Conservation (phyloP, 2,888 invertebrate genomes). For the Willowsia nigromaculata region DNA sequence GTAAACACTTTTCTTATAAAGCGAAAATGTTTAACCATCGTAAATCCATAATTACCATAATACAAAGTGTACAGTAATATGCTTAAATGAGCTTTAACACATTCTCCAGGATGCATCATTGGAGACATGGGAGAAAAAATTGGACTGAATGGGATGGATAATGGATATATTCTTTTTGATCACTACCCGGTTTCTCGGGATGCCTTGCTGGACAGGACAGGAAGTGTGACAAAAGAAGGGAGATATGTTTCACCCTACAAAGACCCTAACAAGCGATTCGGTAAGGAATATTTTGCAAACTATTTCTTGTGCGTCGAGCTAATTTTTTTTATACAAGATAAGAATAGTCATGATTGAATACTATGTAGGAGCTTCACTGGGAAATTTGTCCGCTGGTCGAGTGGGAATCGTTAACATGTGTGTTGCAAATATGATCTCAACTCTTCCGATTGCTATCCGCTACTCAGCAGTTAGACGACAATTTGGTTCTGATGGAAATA, state of each 20-base stretch:
- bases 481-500: constrained; percentile 65
- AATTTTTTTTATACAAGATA: no score
- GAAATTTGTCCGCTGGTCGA: constrained; percentile 73
- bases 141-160: constrained; percentile 94
- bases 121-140: constrained; percentile 97
- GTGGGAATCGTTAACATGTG: constrained; percentile 72
- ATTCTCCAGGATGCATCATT: constrained; percentile 83
- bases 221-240: constrained; percentile 91
- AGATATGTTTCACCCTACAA: constrained; percentile 93
- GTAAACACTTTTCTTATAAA: background rate
- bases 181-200: constrained; percentile 92
- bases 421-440: constrained; percentile 71
- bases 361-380: constrained; percentile 82
- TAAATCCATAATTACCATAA: no score
- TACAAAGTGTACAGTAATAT: no score
- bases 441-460: constrained; percentile 81
- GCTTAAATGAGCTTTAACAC: no score
- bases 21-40: no score
- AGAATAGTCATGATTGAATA: no score
- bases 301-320: no score
- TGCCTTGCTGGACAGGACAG: constrained; percentile 91
- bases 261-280: constrained; percentile 91
- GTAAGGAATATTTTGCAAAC: no score
- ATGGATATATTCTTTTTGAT: constrained; percentile 85
- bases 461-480: constrained; percentile 82